A percentile compares a stretch with the other conserved stretches of the same genome.
These are phyloP conservation scores for Podarcis muralis DNA, from an alignment of 2,113 vertebrate genomes.

Conservation along the genomic window DNA sequence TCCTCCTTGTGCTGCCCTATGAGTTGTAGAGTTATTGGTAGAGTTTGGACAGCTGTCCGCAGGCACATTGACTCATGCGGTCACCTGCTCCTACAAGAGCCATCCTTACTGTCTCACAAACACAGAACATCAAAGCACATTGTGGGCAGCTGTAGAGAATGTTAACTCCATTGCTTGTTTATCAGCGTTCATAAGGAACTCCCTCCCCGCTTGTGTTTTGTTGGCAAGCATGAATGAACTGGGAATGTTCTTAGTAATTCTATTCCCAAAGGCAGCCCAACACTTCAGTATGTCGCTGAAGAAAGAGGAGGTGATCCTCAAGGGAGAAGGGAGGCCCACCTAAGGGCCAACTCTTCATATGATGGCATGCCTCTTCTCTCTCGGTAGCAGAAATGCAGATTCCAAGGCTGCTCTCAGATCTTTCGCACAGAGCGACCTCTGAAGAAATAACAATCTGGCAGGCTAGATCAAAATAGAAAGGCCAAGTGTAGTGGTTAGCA, in stretches of 20 bases:
- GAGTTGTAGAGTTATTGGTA: rapidly evolving
- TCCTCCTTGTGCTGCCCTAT: background rate
- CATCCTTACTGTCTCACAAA: constrained; percentile 16
- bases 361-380: constrained; percentile 2
- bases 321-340: background rate
- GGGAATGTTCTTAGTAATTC: constrained; percentile 9
- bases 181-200: background rate
- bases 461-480: background rate
- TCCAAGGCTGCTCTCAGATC: background rate
- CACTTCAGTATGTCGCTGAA: constrained; percentile 41
- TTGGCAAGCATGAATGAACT: background rate
- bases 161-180: background rate
- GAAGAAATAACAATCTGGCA: constrained; percentile 19
- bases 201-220: background rate
- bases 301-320: background rate
- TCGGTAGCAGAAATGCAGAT: background rate
- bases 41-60: constrained; percentile 15
- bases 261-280: background rate
- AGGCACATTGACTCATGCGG: background rate
- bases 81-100: rapidly evolving
- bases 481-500: background rate
- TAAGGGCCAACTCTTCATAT: background rate
- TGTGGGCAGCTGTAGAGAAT: background rate
- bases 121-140: background rate
- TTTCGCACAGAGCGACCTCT: background rate